Evolutionary conservation across 2,797 vertebrate species (phyloP).

Genomic region (Manis crassicaudata): DNA sequence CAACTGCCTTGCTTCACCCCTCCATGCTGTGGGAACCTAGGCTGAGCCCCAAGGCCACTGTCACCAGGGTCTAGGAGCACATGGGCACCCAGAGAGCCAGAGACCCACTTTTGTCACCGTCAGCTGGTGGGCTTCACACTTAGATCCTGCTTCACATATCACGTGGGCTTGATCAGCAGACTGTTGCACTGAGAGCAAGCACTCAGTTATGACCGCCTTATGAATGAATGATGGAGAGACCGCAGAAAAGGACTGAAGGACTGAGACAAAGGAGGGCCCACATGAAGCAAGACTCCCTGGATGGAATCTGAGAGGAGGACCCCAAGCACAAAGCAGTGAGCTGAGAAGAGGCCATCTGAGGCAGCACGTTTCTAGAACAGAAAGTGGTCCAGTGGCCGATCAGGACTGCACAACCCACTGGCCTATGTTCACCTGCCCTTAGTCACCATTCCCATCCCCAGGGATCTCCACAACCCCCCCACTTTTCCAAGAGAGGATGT

Average conservation of each 20-base stretch:
- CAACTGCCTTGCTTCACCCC: background rate
- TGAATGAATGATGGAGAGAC: background rate
- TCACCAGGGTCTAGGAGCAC: rapidly evolving
- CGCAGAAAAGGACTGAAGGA: background rate
- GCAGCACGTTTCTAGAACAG: background rate
- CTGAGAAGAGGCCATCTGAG: background rate
- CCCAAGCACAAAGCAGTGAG: too few relatives aligned
- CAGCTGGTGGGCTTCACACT: rapidly evolving
- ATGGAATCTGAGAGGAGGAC: background rate
- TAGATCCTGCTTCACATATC: too few relatives aligned
- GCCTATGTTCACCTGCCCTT: background rate
- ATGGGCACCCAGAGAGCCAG: background rate
- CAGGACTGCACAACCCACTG: background rate
- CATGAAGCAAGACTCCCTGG: background rate
- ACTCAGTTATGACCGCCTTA: background rate
- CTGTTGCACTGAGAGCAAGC: background rate
- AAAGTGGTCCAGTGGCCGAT: background rate
- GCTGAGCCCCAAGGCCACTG: background rate
- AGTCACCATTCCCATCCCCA: background rate
- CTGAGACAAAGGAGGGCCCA: background rate
- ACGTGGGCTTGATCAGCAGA: background rate
- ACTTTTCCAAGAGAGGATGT: background rate
- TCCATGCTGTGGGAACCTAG: too few relatives aligned
- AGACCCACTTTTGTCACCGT: background rate
- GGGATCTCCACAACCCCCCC: background rate